These are phyloP conservation scores for Astropecten irregularis DNA, from an alignment of 53 echinoderm and acorn worm species.

Conservation along the genomic window DNA sequence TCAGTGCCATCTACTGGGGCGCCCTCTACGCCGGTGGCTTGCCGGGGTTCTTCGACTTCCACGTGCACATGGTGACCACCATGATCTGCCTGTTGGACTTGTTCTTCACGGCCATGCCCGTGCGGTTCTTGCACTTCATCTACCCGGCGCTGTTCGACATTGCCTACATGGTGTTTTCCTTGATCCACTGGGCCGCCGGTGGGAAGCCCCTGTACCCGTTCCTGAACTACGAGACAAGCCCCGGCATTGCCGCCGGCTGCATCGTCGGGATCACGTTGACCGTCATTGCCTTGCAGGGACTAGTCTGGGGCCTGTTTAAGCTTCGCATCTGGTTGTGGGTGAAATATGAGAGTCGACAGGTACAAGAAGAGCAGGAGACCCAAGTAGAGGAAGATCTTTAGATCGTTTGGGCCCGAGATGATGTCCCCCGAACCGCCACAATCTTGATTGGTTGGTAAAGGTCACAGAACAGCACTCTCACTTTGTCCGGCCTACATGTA, in stretches of 20 bases:
- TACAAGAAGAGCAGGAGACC: not conserved
- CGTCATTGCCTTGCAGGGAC: conserved; percentile 2
- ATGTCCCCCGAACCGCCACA: too few relatives aligned
- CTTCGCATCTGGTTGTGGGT: conserved; percentile 17
- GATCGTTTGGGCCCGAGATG: too few relatives aligned
- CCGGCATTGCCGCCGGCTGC: conserved; percentile 35
- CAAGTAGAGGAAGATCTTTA: not conserved
- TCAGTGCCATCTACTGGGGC: conserved; percentile 63
- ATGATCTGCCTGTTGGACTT: conserved; percentile 61
- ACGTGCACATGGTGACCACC: conserved; percentile 51
- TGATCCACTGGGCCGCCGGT: conserved; percentile 66
- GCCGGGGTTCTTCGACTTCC: not conserved
- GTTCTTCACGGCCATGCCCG: conserved; percentile 62
- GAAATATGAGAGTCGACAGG: not conserved
- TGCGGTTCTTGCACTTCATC: conserved; percentile 59
- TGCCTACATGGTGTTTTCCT: conserved; percentile 47
- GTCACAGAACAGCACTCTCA: too few relatives aligned
- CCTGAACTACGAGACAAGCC: conserved; percentile 46
- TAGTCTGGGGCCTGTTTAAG: conserved; percentile 44
- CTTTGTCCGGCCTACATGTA: too few relatives aligned
- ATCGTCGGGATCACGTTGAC: conserved; percentile 5
- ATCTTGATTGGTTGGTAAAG: too few relatives aligned
- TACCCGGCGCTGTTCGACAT: conserved; percentile 47
- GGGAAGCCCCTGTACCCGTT: conserved; percentile 54
- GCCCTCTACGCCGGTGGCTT: not conserved